Conservation (phyloP, 2,113 vertebrate genomes). For the Tinamus guttatus region DNA sequence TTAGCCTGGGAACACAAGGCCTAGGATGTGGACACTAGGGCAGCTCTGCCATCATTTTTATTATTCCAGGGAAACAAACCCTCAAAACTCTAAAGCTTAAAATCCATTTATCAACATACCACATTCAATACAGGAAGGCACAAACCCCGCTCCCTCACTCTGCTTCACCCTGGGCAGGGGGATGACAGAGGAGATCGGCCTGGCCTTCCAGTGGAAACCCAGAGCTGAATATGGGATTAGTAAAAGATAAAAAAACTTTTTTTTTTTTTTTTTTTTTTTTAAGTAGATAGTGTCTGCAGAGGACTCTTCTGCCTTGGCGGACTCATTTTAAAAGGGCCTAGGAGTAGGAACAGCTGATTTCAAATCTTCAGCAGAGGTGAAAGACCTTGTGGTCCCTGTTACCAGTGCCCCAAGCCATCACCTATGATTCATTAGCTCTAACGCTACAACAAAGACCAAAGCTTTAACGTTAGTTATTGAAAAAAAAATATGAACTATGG, state of each 20-base stretch:
- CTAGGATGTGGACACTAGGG: not conserved
- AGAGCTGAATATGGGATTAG: not conserved
- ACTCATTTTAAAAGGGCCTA: not conserved
- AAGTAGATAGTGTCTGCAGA: not conserved
- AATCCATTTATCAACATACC: not conserved
- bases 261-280: too few relatives aligned
- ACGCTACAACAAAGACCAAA: not conserved
- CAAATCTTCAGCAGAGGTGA: not conserved
- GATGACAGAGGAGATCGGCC: rapidly evolving
- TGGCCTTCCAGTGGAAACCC: not conserved
- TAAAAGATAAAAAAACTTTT: not conserved
- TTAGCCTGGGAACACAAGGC: not conserved
- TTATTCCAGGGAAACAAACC: not conserved
- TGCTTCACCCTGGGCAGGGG: not conserved
- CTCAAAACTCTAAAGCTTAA: not conserved
- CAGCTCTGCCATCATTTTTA: not conserved
- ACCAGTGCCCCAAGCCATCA: not conserved
- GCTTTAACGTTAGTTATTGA: not conserved
- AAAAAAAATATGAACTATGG: not conserved
- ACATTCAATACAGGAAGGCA: not conserved
- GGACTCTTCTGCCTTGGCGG: not conserved
- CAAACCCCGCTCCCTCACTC: not conserved
- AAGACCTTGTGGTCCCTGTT: not conserved
- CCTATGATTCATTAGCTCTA: not conserved
- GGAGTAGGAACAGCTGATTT: not conserved